phyloP scores from a whole-genome alignment of 2,113 vertebrate species.

The Aspiorhynchus laticeps region DNA sequence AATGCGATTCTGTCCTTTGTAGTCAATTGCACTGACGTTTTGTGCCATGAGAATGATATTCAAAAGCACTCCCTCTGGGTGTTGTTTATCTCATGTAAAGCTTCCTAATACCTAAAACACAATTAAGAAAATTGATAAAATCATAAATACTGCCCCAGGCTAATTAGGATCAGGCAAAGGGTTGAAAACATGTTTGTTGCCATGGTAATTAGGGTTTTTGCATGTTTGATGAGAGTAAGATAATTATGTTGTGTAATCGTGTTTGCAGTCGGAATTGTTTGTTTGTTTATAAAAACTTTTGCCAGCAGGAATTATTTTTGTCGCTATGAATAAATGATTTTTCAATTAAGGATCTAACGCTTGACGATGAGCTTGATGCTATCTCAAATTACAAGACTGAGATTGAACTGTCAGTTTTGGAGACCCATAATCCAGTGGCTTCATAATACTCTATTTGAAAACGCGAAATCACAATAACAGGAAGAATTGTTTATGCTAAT shows the following conservation, averaged over 20 bases:
- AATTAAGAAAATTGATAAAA: conserved; percentile 63
- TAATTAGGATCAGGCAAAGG: conserved; percentile 51
- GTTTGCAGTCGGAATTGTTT: conserved; percentile 74
- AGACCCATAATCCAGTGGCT: background rate
- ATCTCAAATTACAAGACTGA: conserved; percentile 27
- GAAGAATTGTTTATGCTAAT: conserved; percentile 43
- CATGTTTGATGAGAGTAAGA: conserved; percentile 69
- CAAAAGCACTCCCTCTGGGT: conserved; percentile 49
- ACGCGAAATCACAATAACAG: conserved; percentile 24
- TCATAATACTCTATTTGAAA: conserved; percentile 27
- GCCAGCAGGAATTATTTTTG: conserved; percentile 69
- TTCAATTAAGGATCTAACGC: conserved; percentile 55
- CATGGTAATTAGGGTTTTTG: conserved; percentile 66
- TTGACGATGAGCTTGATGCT: conserved; percentile 46
- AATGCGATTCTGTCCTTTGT: conserved; percentile 2
- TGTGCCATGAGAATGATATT: conserved; percentile 49
- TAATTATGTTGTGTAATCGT: conserved; percentile 73
- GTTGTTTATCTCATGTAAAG: conserved; percentile 58
- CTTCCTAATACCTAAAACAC: conserved; percentile 50
- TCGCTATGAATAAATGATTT: conserved; percentile 71
- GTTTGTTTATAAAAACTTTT: conserved; percentile 75
- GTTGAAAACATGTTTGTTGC: conserved; percentile 66
- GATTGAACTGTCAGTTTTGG: conserved; percentile 39
- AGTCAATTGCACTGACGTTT: conserved; percentile 1
- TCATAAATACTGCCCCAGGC: conserved; percentile 62